phyloP scores from a whole-genome alignment of 2,113 vertebrate genomes.

The Aphyosemion australe region DNA sequence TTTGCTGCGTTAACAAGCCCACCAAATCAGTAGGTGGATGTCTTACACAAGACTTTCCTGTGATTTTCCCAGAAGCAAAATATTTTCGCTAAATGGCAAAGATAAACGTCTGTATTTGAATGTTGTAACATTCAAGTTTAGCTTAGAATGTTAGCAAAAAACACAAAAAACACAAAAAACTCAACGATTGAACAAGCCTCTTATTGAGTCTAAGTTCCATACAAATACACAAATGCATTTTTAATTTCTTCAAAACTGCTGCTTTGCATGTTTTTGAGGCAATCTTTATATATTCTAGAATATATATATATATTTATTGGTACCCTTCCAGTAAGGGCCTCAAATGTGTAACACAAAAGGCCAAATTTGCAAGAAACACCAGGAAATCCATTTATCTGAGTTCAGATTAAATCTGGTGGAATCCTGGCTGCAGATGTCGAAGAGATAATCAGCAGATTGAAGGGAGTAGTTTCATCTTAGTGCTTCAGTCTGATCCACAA shows the following conservation, averaged over 20 bases:
- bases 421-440: constrained; percentile 18
- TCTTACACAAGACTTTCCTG: constrained; percentile 56
- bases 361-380: neutral
- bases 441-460: constrained; percentile 41
- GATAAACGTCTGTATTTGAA: neutral
- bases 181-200: neutral
- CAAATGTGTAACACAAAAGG: neutral
- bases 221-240: too few relatives aligned
- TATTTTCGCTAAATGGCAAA: constrained; percentile 22
- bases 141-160: neutral
- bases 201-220: too few relatives aligned
- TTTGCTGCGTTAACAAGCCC: constrained; percentile 58
- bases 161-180: neutral
- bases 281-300: neutral
- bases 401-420: constrained; percentile 16
- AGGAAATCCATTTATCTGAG: constrained; percentile 1
- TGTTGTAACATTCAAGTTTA: constrained; percentile 2
- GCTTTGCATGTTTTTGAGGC: neutral
- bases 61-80: constrained; percentile 36
- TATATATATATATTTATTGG: too few relatives aligned
- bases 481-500: constrained; percentile 53
- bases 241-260: too few relatives aligned
- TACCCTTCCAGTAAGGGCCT: neutral
- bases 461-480: constrained; percentile 39
- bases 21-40: constrained; percentile 59